Conservation (phyloP, 2,888 invertebrate genomes). For the Drosophila robusta region DNA sequence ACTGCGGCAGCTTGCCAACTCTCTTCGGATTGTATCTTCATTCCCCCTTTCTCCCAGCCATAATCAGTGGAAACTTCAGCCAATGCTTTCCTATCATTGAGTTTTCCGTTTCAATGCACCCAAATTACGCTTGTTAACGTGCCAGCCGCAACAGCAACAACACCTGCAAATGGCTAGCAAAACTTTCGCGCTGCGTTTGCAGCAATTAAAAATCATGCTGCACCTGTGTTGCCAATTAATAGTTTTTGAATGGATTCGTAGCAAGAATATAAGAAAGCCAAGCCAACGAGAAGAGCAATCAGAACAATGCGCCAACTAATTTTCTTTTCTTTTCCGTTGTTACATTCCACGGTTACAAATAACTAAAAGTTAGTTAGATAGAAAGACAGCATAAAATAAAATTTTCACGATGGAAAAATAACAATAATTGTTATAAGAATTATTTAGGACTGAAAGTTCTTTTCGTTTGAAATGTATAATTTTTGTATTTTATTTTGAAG, state of each 20-base stretch:
- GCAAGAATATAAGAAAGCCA: conserved; percentile 28
- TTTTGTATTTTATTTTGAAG: no score
- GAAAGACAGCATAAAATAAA: not conserved
- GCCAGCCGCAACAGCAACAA: conserved; percentile 33
- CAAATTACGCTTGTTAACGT: conserved; percentile 55
- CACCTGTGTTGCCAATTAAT: conserved; percentile 71
- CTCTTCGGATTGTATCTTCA: not conserved
- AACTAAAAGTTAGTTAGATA: conserved; percentile 12
- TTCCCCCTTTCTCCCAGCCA: conserved; percentile 4
- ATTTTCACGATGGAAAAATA: not conserved
- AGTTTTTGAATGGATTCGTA: conserved; percentile 59
- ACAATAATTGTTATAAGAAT: not conserved
- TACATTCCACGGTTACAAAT: conserved; percentile 17
- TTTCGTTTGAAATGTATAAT: no score
- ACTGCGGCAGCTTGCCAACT: conserved; percentile 4
- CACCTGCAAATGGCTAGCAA: conserved; percentile 20
- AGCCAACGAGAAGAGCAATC: conserved; percentile 15
- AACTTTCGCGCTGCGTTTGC: conserved; percentile 60
- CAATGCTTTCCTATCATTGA: conserved; percentile 38
- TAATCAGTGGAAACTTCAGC: conserved; percentile 24
- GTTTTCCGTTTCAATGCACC: conserved; percentile 63
- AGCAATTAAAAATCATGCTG: conserved; percentile 59
- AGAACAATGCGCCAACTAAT: conserved; percentile 20
- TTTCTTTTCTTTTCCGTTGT: conserved; percentile 13
- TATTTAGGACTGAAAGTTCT: not conserved